Conservation (phyloP, 2,888 invertebrate species). For the Euzophera pinguis region DNA sequence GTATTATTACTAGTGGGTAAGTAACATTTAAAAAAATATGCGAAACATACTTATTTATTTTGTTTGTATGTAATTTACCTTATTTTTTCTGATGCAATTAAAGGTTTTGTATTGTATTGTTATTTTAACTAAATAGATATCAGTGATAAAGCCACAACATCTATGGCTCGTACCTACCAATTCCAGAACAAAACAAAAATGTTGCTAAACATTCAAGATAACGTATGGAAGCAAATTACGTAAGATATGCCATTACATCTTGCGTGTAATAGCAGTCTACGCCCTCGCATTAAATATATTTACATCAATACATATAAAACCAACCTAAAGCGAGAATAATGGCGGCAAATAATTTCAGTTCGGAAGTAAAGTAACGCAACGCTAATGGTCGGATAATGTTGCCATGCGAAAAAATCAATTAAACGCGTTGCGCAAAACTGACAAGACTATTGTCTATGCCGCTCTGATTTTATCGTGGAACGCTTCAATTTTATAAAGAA, state of each 20-base stretch:
- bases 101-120: too few species aligned
- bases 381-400: conserved; percentile 20
- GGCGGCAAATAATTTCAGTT: conserved; percentile 10
- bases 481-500: conserved; percentile 6
- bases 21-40: too few species aligned
- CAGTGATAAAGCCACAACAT: too few species aligned
- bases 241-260: conserved; percentile 11
- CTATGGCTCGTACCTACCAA: too few species aligned
- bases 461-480: background rate
- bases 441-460: conserved; percentile 9
- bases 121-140: too few species aligned
- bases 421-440: conserved; percentile 13
- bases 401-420: conserved; percentile 17
- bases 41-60: too few species aligned
- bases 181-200: background rate
- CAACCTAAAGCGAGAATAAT: conserved; percentile 1
- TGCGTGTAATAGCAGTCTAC: conserved; percentile 11
- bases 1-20: too few species aligned
- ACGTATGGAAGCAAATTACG: background rate
- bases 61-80: too few species aligned
- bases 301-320: background rate
- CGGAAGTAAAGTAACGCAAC: conserved; percentile 15
- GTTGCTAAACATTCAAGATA: background rate
- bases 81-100: too few species aligned
- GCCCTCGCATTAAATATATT: conserved; percentile 8